Percentiles rank a stretch among this genome's conserved stretches.
phyloP scores from a whole-genome alignment of 2,888 invertebrate species.

The Epinotia brunnichana region DNA sequence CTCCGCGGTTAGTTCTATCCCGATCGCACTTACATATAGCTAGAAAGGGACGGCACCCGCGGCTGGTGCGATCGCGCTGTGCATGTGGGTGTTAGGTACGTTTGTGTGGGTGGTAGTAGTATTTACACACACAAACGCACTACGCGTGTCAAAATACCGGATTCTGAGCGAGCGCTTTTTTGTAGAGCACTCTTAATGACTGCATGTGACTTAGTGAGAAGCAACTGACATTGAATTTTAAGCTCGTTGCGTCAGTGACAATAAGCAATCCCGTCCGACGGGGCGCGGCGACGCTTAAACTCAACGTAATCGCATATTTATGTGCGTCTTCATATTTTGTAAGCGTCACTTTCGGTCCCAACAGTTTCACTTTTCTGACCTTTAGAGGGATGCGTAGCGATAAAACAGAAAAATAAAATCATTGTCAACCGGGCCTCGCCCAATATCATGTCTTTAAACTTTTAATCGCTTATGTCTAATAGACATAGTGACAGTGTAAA shows the following conservation, averaged over 20 bases:
- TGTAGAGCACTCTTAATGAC: too few relatives aligned
- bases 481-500: not conserved
- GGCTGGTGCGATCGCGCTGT: too few relatives aligned
- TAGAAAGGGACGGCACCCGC: too few relatives aligned
- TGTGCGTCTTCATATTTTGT: slow-evolving; percentile 66
- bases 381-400: slow-evolving; percentile 72
- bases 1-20: too few relatives aligned
- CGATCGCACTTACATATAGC: too few relatives aligned
- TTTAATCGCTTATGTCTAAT: not conserved
- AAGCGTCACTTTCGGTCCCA: slow-evolving; percentile 71
- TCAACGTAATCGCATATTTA: slow-evolving; percentile 64
- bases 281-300: slow-evolving; percentile 47
- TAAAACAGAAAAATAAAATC: slow-evolving; percentile 67
- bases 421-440: not conserved
- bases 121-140: too few relatives aligned
- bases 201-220: slow-evolving; percentile 5
- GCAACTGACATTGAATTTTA: slow-evolving; percentile 52
- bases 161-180: too few relatives aligned
- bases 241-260: slow-evolving; percentile 65
- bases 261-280: slow-evolving; percentile 48
- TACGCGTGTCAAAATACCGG: too few relatives aligned
- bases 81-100: too few relatives aligned
- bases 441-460: not conserved
- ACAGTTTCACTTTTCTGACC: slow-evolving; percentile 80
- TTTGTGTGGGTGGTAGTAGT: too few relatives aligned